phyloP scores from a whole-genome alignment of 2,888 invertebrate species.

The Chalcis sispes region DNA sequence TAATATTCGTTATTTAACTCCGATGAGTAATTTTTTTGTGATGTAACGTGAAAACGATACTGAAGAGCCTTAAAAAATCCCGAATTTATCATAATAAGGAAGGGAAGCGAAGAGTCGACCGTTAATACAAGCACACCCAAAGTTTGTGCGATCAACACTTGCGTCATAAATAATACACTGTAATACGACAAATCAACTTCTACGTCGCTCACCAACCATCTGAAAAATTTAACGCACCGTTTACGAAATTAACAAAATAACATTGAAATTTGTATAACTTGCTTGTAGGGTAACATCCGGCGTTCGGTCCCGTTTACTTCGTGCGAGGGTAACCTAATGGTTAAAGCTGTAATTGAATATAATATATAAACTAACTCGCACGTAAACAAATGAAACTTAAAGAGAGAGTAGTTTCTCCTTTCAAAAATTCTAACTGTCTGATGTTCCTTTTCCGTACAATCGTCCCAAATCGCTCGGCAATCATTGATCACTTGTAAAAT shows the following conservation, averaged over 20 bases:
- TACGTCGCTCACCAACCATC: neutral
- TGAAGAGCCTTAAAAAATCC: slow-evolving; percentile 59
- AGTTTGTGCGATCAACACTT: slow-evolving; percentile 55
- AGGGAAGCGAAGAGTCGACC: slow-evolving; percentile 60
- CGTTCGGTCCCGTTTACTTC: neutral
- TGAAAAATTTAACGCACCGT: neutral
- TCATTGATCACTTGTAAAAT: no score
- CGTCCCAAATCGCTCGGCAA: neutral
- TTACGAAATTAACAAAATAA: no score
- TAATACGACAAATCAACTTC: slow-evolving; percentile 55
- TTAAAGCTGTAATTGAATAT: neutral
- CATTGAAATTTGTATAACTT: neutral
- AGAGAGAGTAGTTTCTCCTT: neutral
- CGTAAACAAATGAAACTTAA: neutral
- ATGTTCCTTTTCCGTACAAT: neutral
- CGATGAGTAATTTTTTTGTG: neutral
- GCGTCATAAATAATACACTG: slow-evolving; percentile 57
- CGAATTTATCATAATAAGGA: slow-evolving; percentile 58
- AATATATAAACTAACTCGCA: neutral
- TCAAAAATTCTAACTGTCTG: neutral
- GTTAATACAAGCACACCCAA: slow-evolving; percentile 58
- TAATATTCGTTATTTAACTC: neutral
- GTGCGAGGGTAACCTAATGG: neutral
- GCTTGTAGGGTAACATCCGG: neutral
- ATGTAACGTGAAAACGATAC: neutral